phyloP scores from a whole-genome alignment of 2,113 vertebrate species.

The Thymallus thymallus region DNA sequence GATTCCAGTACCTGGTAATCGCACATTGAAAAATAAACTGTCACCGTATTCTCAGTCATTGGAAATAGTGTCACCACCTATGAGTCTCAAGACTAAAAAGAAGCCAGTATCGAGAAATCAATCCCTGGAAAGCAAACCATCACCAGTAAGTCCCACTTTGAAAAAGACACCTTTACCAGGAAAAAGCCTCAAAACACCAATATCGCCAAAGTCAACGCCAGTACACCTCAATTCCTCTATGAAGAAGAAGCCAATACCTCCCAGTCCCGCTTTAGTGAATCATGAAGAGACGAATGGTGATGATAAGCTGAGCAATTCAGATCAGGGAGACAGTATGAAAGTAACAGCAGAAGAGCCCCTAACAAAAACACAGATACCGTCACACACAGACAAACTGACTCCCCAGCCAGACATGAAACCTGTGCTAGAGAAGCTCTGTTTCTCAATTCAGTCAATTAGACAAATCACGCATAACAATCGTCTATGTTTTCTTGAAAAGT shows the following conservation, averaged over 20 bases:
- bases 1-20: slow-evolving; percentile 25
- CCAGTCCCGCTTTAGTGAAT: neutral
- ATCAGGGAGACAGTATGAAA: slow-evolving; percentile 8
- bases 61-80: slow-evolving; percentile 48
- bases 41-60: slow-evolving; percentile 63
- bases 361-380: slow-evolving; percentile 57
- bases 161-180: slow-evolving; percentile 28
- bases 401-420: slow-evolving; percentile 63
- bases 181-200: slow-evolving; percentile 14
- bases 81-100: slow-evolving; percentile 32
- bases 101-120: slow-evolving; percentile 38
- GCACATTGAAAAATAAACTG: slow-evolving; percentile 26
- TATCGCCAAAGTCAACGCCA: neutral
- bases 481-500: slow-evolving; percentile 67
- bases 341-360: slow-evolving; percentile 53
- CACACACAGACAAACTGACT: slow-evolving; percentile 48
- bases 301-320: neutral
- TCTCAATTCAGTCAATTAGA: slow-evolving; percentile 64
- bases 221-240: neutral
- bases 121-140: slow-evolving; percentile 42
- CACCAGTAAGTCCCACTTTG: slow-evolving; percentile 5
- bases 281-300: neutral
- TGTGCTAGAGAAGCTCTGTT: slow-evolving; percentile 76
- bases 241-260: slow-evolving; percentile 8
- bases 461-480: slow-evolving; percentile 68